A percentile compares a stretch with the other conserved stretches of the same genome.
phyloP scores from a whole-genome alignment of 2,797 vertebrate genomes.

The Pteropus rufus region DNA sequence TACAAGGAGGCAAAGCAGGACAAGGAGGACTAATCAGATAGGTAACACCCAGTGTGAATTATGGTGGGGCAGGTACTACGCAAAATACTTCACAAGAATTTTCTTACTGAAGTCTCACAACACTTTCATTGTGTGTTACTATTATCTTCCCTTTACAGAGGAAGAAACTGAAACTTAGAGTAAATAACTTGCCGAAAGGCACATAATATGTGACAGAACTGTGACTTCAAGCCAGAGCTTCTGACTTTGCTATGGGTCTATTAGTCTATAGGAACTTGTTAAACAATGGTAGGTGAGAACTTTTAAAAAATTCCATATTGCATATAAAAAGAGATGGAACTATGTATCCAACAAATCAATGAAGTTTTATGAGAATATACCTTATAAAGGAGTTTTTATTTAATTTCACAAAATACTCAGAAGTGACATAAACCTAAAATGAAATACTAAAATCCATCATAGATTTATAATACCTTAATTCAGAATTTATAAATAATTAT shows the following conservation, averaged over 20 bases:
- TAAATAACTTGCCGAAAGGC: not conserved
- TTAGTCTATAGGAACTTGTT: not conserved
- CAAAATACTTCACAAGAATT: not conserved
- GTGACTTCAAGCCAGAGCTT: not conserved
- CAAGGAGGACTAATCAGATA: not conserved
- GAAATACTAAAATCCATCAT: not conserved
- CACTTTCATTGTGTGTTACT: not conserved
- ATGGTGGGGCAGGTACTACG: too few relatives aligned
- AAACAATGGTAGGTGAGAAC: not conserved
- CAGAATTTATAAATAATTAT: conserved; percentile 19
- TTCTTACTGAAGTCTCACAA: not conserved
- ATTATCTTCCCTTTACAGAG: not conserved
- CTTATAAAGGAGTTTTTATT: not conserved
- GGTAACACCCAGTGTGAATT: not conserved
- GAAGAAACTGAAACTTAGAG: not conserved
- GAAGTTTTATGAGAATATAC: not conserved
- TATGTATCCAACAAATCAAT: not conserved
- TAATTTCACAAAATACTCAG: conserved; percentile 26
- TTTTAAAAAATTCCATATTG: not conserved
- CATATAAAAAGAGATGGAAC: not conserved
- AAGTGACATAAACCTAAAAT: not conserved
- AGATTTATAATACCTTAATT: not conserved
- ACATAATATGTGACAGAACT: not conserved
- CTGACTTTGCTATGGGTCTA: not conserved
- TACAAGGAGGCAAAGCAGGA: not conserved